These are phyloP conservation scores for Micromesistius poutassou DNA, from an alignment of 2,797 vertebrate species.

Conservation along the genomic window DNA sequence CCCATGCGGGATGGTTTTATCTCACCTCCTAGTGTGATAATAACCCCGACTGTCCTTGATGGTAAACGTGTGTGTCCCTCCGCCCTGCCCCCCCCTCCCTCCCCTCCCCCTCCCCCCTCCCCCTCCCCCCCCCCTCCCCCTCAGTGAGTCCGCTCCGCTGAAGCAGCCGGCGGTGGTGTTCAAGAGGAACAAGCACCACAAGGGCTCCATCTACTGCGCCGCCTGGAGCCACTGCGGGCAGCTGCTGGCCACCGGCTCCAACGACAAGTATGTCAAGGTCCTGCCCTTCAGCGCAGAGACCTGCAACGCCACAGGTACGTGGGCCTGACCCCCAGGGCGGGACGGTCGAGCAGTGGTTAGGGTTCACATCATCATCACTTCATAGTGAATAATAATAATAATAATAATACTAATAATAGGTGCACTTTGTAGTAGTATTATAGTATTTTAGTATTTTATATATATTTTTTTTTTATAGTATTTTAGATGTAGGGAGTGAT, in stretches of 20 bases:
- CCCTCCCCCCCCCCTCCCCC: not conserved
- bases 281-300: conserved; percentile 94
- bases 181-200: conserved; percentile 98
- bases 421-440: not conserved
- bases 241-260: conserved; percentile 94
- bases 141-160: conserved; percentile 71
- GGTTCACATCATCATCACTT: not conserved
- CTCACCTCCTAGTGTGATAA: not conserved
- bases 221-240: conserved; percentile 98
- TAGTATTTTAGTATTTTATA: not conserved
- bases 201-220: conserved; percentile 98
- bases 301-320: conserved; percentile 91
- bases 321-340: not conserved
- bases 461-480: no score
- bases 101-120: not conserved
- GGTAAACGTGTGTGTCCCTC: not conserved
- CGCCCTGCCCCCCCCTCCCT: not conserved
- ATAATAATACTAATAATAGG: not conserved
- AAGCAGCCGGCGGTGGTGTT: conserved; percentile 89
- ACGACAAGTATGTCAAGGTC: conserved; percentile 98
- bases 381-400: not conserved
- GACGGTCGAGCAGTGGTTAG: not conserved
- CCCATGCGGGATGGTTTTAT: not conserved
- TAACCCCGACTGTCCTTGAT: not conserved
- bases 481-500: not conserved